A percentile compares a stretch with the other conserved stretches of the same genome.
Conservation (phyloP, 2,797 vertebrate species). For the Peromyscus melanophrys region DNA sequence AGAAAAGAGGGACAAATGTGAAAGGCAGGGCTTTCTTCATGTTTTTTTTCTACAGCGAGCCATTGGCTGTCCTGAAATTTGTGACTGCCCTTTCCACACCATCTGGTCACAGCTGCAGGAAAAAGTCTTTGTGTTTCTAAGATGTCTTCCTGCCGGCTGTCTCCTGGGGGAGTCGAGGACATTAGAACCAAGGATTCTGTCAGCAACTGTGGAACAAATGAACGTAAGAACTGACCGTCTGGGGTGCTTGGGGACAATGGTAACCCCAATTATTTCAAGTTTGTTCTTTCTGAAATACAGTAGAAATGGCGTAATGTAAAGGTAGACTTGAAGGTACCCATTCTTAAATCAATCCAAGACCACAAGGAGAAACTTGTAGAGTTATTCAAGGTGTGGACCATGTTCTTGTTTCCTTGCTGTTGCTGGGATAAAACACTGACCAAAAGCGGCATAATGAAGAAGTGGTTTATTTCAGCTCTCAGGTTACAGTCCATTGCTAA, state of each 20-base stretch:
- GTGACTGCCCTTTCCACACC: neutral
- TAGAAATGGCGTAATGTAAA: slow-evolving; percentile 17
- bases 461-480: neutral
- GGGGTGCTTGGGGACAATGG: neutral
- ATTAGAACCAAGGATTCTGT: neutral
- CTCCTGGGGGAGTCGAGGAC: neutral
- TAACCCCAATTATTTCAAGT: neutral
- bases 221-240: neutral
- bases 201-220: neutral
- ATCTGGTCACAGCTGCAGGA: neutral
- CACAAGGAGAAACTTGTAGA: neutral
- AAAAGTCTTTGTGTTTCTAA: neutral
- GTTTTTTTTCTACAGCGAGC: neutral
- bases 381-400: accelerated
- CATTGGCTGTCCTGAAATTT: slow-evolving; percentile 2
- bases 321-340: neutral
- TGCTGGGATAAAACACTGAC: neutral
- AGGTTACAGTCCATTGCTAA: neutral
- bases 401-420: neutral
- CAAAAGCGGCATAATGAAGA: neutral
- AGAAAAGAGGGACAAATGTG: neutral
- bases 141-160: neutral
- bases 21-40: neutral
- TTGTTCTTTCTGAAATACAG: neutral
- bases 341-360: neutral